Conservation (phyloP, 2,113 vertebrate genomes). For the Nesospiza acunhae region DNA sequence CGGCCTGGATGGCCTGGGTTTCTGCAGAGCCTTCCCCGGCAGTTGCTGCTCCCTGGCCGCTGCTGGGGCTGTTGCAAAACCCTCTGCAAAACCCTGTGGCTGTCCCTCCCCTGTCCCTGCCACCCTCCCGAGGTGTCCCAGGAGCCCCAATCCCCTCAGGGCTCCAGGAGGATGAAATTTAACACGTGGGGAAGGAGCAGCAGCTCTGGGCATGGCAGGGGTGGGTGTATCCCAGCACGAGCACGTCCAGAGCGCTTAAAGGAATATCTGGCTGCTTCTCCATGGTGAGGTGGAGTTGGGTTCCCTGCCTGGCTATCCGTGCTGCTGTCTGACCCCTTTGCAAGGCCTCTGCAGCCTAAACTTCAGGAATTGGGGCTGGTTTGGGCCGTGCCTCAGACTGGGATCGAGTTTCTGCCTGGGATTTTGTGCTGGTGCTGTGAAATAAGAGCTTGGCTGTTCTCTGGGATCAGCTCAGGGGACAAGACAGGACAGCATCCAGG, state of each 20-base stretch:
- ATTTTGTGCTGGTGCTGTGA: neutral
- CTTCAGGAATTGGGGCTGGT: neutral
- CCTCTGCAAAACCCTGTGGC: neutral
- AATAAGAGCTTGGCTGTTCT: neutral
- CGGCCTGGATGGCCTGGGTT: neutral
- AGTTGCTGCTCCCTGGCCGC: neutral
- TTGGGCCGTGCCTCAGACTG: neutral
- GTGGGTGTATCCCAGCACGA: neutral
- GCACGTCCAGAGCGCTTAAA: neutral
- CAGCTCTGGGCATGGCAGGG: neutral
- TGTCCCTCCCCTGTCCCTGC: accelerated
- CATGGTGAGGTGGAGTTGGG: accelerated
- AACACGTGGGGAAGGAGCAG: neutral
- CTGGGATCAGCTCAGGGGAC: neutral
- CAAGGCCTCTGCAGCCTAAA: neutral
- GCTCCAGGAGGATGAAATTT: neutral
- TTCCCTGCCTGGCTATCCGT: neutral
- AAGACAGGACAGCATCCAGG: neutral
- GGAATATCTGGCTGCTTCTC: neutral
- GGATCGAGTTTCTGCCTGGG: neutral
- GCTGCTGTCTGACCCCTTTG: neutral
- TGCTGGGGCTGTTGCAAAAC: neutral
- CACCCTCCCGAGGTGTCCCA: too few species aligned
- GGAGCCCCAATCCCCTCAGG: accelerated
- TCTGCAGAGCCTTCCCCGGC: neutral